Evolutionary conservation across 2,888 invertebrate species (phyloP).

Genomic region (Thereva nobilitata): DNA sequence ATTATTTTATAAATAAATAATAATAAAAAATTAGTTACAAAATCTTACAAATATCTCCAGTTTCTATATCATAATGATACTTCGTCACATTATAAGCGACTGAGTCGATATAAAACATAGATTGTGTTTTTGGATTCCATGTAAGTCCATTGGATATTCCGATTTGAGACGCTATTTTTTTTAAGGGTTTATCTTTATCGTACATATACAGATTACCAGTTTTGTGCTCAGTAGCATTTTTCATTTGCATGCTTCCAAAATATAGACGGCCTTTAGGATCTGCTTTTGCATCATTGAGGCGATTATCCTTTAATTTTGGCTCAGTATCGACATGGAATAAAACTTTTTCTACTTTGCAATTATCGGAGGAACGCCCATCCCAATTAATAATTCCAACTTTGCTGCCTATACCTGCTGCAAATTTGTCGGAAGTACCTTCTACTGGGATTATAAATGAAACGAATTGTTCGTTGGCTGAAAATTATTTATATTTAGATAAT

Average conservation of each 20-base stretch:
- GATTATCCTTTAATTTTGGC: conserved; percentile 58
- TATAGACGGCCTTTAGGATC: conserved; percentile 74
- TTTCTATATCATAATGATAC: conserved; percentile 72
- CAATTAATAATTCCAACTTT: conserved; percentile 66
- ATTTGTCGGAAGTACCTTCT: conserved; percentile 64
- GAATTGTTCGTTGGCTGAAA: conserved; percentile 57
- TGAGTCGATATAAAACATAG: conserved; percentile 78
- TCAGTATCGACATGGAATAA: conserved; percentile 65
- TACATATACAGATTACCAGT: conserved; percentile 54
- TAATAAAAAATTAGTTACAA: neutral
- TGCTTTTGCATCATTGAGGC: conserved; percentile 80
- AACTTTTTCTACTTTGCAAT: conserved; percentile 59
- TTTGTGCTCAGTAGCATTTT: conserved; percentile 50
- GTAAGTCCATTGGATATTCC: conserved; percentile 78
- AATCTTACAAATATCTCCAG: conserved; percentile 67
- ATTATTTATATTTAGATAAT: neutral
- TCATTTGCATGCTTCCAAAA: conserved; percentile 64
- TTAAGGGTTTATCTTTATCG: conserved; percentile 47
- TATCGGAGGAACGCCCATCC: conserved; percentile 63
- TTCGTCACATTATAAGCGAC: conserved; percentile 67
- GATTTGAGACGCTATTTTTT: conserved; percentile 51
- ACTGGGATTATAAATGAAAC: conserved; percentile 68
- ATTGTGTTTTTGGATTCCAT: conserved; percentile 69
- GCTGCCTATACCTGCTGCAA: conserved; percentile 67
- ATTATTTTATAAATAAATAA: conserved; percentile 43